Conservation (phyloP, 2,113 vertebrate species). For the Takifugu bimaculatus region DNA sequence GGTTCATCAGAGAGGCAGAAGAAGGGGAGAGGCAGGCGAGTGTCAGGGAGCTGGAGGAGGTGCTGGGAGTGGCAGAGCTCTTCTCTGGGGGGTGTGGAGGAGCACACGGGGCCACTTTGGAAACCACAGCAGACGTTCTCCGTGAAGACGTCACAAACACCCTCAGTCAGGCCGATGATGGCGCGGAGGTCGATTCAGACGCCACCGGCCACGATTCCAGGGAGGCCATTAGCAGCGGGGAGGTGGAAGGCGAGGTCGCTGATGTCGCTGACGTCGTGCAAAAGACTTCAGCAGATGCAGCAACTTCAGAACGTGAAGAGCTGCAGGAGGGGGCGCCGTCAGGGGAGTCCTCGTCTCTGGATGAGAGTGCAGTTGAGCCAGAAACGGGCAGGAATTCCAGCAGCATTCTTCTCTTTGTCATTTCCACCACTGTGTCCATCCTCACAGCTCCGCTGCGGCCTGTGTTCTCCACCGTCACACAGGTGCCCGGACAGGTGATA, state of each 20-base stretch:
- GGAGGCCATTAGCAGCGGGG: neutral
- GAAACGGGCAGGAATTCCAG: conserved; percentile 49
- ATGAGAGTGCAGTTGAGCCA: conserved; percentile 20
- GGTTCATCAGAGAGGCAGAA: conserved; percentile 54
- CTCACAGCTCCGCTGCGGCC: conserved; percentile 60
- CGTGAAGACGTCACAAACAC: neutral
- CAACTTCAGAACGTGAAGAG: conserved; percentile 3
- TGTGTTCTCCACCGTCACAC: conserved; percentile 58
- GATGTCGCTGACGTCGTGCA: conserved; percentile 13
- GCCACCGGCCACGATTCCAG: neutral
- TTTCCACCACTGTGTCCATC: conserved; percentile 63
- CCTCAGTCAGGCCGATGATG: neutral
- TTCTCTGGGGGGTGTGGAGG: conserved; percentile 68
- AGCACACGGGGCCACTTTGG: conserved; percentile 15
- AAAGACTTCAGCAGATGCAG: conserved; percentile 10
- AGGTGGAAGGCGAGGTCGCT: neutral
- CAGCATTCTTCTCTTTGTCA: conserved; percentile 50
- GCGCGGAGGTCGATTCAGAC: conserved; percentile 6
- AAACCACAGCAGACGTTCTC: conserved; percentile 15
- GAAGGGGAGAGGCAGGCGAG: conserved; percentile 50
- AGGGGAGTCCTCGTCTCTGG: conserved; percentile 10
- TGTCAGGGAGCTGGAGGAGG: conserved; percentile 64
- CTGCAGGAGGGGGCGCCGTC: neutral
- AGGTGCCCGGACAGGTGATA: conserved; percentile 68
- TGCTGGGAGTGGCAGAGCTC: conserved; percentile 55